phyloP scores from a whole-genome alignment of 2,888 invertebrate genomes.

The Epiblema foenella region DNA sequence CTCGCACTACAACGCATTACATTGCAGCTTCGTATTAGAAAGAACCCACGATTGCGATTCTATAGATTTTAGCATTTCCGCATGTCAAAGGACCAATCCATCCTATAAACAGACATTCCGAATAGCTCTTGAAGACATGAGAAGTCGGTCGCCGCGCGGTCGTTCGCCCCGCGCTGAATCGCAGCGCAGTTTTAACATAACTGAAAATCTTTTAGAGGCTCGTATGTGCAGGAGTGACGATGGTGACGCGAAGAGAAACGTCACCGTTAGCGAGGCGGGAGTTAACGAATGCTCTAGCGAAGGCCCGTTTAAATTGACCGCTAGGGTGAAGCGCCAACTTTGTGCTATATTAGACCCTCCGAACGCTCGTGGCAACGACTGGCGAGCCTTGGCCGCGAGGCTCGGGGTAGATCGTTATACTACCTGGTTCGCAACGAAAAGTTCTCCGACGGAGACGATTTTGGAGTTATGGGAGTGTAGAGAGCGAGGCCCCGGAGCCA shows the following conservation, averaged over 20 bases:
- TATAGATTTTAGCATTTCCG: constrained; percentile 77
- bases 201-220: constrained; percentile 78
- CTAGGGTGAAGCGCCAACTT: constrained; percentile 83
- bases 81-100: constrained; percentile 79
- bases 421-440: constrained; percentile 98
- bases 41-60: constrained; percentile 85
- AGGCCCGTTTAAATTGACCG: constrained; percentile 85
- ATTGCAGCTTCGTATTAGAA: constrained; percentile 95
- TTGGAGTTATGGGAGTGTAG: constrained; percentile 98
- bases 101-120: constrained; percentile 81
- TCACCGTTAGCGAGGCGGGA: constrained; percentile 86
- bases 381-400: constrained; percentile 97
- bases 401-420: constrained; percentile 97
- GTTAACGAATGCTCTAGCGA: constrained; percentile 86
- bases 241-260: constrained; percentile 76
- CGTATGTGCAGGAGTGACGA: constrained; percentile 80
- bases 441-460: constrained; percentile 98
- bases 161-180: constrained; percentile 79
- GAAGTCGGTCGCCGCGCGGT: constrained; percentile 77
- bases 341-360: constrained; percentile 94
- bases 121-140: constrained; percentile 77
- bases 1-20: constrained; percentile 92
- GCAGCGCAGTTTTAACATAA: constrained; percentile 79
- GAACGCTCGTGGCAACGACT: constrained; percentile 96
- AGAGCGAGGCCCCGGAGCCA: constrained; percentile 92